Evolutionary conservation across 2,113 vertebrate species (phyloP), one percentile per base, ranked within the genome.

Genomic region (Meleagris gallopavo): DNA sequence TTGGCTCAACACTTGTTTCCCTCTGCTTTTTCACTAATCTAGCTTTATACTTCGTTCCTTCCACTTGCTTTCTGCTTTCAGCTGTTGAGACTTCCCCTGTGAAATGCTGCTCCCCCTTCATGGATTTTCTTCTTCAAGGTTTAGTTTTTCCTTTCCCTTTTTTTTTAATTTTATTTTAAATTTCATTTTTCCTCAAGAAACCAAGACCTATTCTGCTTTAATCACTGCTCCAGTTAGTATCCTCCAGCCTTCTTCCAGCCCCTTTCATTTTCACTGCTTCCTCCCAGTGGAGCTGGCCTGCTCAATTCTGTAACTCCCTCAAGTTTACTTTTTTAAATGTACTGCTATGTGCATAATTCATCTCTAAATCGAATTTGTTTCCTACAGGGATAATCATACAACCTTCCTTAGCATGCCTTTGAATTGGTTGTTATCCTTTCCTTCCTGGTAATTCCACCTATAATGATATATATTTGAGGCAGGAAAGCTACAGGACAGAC

Each of bases 281-380:
- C 92, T 95, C 85, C 77, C 95, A 83, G 14, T 84, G 58, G 91
- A 93, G 48, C 66, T 93, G 55, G 52, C 55, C 69, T 85, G 76
- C 85, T 94, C 89, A 65, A 43, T 94, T 91, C 84, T 48, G 30
- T 78, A 84, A 93, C 88, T 95, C 83, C 77, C 83, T 54, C 79
- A 69, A 95, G 94, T 95, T 95, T 96, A 72, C 80, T 93, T 91
- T 89, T 73, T 88, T 93, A 94, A 93, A 89, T 83, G 30, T 57
- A 83, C 30, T 32, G 6, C 43, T 80, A 8, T 71, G 77, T 80
- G 73, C 85, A 82, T 76, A 76, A 95, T 69, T 94, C 75, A 94
- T 73, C 38, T 38, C 52, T 57, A 69, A 83, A 76, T 61, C 82
- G 21, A 87, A 76, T 88, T 94, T 91, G 6, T 72, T 95, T 88